Evolutionary conservation across 2,888 invertebrate genomes (phyloP), one percentile per base, ranked within the genome.

Genomic region (Leucophora obtusa): DNA sequence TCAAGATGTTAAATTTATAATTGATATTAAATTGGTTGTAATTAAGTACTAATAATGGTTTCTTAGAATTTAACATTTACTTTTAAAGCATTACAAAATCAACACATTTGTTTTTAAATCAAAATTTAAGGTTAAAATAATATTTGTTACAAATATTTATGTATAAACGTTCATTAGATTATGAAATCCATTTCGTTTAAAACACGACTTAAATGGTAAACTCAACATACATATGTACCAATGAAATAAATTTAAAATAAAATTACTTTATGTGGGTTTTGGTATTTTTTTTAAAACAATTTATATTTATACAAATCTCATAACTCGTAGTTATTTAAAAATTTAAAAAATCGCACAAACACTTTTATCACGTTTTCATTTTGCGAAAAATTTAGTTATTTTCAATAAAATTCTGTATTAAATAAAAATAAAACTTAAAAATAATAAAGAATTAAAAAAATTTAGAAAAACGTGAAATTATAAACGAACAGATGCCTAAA

Each of bases 401-500:
- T 24, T n/a, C 1, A 28, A 50, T 28, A 47, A 28, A 33, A n/a
- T n/a, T 56, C 15, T 56, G 9, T 24, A n/a, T 15, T 5, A 62
- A 18, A n/a, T 10, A 9, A 47, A 50, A 50, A 15, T 17, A 15
- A 8, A 24, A 65, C 14, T 65, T 53, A 17, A 15, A 53, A 63
- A 17, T 17, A 47, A 24, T 28, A 4, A 24, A 47, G 14, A 10
- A 54, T 53, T 58, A 56, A n/a, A 28, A 24, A 18, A 47, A 18
- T 54, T 58, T 1, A 24, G 8, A n/a, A 71, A 68, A 53, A 50
- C 14, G 60, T 33, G 2, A 21, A 59, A 53, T 33, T 21, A 63
- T 8, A 76, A 65, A 78, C 43, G 21, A 47, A 21, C 21, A 72
- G 50, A 33, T 14, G 47, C 59, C 53, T 53, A 53, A 73, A 74